Evolutionary conservation across 2,888 invertebrate species (phyloP), one percentile per base, ranked within the genome.

Genomic region (Drosophila algonquin): DNA sequence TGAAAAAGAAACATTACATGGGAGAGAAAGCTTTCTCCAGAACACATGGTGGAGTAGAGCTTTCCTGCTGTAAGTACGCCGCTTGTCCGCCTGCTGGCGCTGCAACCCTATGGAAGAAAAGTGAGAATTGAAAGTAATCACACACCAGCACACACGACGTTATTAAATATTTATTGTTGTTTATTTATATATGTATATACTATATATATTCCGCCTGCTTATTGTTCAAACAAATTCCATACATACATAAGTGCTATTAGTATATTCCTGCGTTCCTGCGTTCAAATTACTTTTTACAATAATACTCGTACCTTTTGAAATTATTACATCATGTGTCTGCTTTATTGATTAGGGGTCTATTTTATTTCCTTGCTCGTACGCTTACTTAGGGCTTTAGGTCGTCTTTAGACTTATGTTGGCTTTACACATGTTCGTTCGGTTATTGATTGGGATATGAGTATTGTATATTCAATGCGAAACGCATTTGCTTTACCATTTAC

Each of bases 151-250:
- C 8, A 0, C n/a, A 18, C 1, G 51, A 73, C 55, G 59, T 71
- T 62, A 65, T 74, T 79, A 68, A 74, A 76, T 76, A 76, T 85
- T 77, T 87, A 81, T 87, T 87, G 72, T 82, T 71, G 87, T 87
- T 87, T 81, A 87, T 85, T 76, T 68, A 76, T 82, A 56, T 57
- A 45, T 67, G 40, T 58, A 59, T 60, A 30, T 57, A 45, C 24
- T 67, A 52, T 58, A 58, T 65, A 52, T 58, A 58, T 46, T 52
- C 61, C 45, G 73, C 73, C 64, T 62, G 68, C 77, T 80, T 82
- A 77, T 52, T 62, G 51, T 73, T 75, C 63, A 77, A 56, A 62
- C 71, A 75, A 75, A 79, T 72, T 76, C 80, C 75, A 65, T 76
- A 68, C 59, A 79, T 59, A 35, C 35, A 40, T 35, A 40, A 14